Base-by-base conservation (phyloP, 1,140 invertebrate species). In the Nasonia giraulti region DNA sequence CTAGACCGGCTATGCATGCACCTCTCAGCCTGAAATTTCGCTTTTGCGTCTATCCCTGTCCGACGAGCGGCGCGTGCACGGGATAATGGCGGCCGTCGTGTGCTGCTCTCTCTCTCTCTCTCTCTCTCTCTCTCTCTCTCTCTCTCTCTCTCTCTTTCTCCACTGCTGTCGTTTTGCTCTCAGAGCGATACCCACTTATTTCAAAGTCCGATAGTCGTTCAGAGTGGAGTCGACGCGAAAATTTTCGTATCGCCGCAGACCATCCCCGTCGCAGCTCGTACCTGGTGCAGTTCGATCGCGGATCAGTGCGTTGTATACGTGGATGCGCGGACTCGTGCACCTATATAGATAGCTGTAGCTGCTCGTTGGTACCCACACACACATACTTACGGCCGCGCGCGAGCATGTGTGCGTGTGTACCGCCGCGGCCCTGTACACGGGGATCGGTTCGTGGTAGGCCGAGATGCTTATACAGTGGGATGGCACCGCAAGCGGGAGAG, bases 71-170 rank as follows among this genome's bases (percentile, higher is more conserved):
- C 47, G 62, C 27, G 76, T 55, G 40, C 40, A 37, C 14, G 7
- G 37, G 68, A 31, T 37, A 84, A 71, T 71, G 66, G 75, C 75
- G 68, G 83, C 78, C 69, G 77, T 75, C 69, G 75, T n/a, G 23
- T n/a, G 23, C 69, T 37, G 12, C 14, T 55, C 50, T 14, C 50
- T 7, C 68, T 27, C 23, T 23, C 66, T 50, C 11, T 14, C 14
- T 50, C 47, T 50, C n/a, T n/a, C n/a, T n/a, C n/a, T n/a, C n/a
- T 50, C 27, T 27, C 47, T 50, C 47, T 50, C 47, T 50, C 0
- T 50, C 47, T 50, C 47, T 50, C 47, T 50, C 0, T 50, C 47
- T 50, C 47, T 50, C 11, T 50, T 1, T 50, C 47, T 50, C 47
- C 2, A 50, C 14, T 14, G 10, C 47, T 10, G 12, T 55, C 50